Percentiles rank a stretch among this genome's conserved stretches.
Evolutionary conservation across 2,113 vertebrate species (phyloP).

Genomic region (Panthera tigris): DNA sequence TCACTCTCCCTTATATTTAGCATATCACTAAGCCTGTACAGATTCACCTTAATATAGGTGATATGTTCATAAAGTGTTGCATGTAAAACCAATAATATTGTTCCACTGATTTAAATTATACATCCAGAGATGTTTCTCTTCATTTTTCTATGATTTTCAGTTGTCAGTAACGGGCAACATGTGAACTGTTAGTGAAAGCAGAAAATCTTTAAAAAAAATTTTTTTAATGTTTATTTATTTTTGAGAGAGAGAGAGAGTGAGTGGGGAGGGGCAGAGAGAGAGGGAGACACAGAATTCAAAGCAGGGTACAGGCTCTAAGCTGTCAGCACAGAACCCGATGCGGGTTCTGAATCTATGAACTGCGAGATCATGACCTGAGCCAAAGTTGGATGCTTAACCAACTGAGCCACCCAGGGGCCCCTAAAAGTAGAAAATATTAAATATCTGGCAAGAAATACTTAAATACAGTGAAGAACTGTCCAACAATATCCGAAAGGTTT

Average conservation of each 20-base stretch:
- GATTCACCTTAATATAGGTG: neutral
- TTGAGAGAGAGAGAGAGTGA: no score
- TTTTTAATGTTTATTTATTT: no score
- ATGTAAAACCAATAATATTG: neutral
- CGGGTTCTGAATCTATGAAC: no score
- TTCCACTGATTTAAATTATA: neutral
- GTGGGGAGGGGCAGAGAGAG: no score
- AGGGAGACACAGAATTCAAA: no score
- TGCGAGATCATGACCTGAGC: no score
- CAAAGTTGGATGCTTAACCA: no score
- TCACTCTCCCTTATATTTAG: neutral
- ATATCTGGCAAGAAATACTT: conserved; percentile 11
- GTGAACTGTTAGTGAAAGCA: neutral
- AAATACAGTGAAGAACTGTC: neutral
- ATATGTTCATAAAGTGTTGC: neutral
- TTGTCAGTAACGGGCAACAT: neutral
- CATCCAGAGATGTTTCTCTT: neutral
- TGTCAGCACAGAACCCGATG: no score
- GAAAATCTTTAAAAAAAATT: neutral
- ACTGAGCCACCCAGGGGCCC: no score
- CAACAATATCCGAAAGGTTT: neutral
- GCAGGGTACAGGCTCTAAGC: no score
- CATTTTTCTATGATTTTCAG: neutral
- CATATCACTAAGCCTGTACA: neutral
- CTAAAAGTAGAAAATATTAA: neutral